Evolutionary conservation across 2,888 invertebrate species (phyloP).

Genomic region (Steinernema hermaphroditum): DNA sequence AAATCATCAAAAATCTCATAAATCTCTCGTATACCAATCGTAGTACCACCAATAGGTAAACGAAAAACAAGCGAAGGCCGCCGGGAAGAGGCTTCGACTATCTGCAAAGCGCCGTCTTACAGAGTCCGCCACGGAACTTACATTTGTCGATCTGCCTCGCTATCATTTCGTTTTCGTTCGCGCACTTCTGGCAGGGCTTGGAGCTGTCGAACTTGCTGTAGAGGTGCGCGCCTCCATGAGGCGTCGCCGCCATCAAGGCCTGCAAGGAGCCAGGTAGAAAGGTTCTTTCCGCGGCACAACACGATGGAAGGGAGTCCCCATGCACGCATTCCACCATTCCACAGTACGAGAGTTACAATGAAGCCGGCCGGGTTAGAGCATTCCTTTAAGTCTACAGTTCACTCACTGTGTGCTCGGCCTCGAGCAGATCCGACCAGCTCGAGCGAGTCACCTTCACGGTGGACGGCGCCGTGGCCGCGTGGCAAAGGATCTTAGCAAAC

Average conservation of each 20-base stretch:
- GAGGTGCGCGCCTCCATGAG: constrained; percentile 49
- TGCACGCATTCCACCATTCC: constrained; percentile 30
- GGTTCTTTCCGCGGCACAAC: neutral
- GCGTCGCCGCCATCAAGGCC: constrained; percentile 58
- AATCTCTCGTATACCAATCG: constrained; percentile 34
- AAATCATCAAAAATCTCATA: too few species aligned
- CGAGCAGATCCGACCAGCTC: constrained; percentile 16
- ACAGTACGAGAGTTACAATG: neutral
- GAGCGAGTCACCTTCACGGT: neutral
- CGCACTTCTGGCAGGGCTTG: constrained; percentile 58
- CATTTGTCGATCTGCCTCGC: constrained; percentile 60
- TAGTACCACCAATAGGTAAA: constrained; percentile 62
- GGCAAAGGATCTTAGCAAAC: constrained; percentile 3
- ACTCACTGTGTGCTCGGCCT: constrained; percentile 11
- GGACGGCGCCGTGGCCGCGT: neutral
- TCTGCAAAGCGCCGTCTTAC: constrained; percentile 40
- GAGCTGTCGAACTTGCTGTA: constrained; percentile 56
- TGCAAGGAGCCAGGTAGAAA: constrained; percentile 34
- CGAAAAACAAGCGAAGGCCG: constrained; percentile 56
- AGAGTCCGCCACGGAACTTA: constrained; percentile 35
- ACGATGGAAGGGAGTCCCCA: neutral
- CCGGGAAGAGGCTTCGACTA: constrained; percentile 60
- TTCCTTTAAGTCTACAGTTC: constrained; percentile 12
- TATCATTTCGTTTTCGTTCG: constrained; percentile 50
- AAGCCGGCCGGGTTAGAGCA: constrained; percentile 12